Percentiles rank a stretch among this genome's conserved stretches.
These are phyloP conservation scores for Empis stercorea DNA, from an alignment of 2,888 invertebrate species.

Conservation along the genomic window DNA sequence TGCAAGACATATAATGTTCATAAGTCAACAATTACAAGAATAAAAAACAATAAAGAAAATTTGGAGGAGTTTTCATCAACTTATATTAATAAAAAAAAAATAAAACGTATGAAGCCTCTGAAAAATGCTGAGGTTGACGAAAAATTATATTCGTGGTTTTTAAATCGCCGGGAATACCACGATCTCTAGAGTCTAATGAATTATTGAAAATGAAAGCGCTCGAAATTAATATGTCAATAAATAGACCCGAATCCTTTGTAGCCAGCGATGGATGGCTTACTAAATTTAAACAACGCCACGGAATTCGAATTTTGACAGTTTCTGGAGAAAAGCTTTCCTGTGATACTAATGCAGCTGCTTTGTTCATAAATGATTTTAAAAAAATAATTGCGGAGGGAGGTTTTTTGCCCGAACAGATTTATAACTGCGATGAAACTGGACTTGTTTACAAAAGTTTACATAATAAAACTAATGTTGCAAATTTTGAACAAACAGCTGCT, in stretches of 20 bases:
- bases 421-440: not conserved
- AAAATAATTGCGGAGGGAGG: not conserved
- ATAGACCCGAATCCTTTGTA: not conserved
- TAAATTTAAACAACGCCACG: not conserved
- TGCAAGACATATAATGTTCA: not conserved
- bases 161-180: not conserved
- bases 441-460: not conserved
- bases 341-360: not conserved
- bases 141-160: not conserved
- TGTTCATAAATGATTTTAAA: not conserved
- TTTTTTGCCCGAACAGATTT: not conserved
- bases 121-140: not conserved
- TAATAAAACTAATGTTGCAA: not conserved
- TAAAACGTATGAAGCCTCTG: not conserved
- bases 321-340: not conserved
- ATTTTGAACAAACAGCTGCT: not conserved
- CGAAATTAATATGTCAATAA: not conserved
- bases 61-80: not conserved
- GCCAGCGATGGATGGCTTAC: slow-evolving; percentile 1
- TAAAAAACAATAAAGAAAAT: not conserved
- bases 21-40: not conserved
- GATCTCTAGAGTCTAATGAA: not conserved
- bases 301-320: not conserved
- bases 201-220: not conserved
- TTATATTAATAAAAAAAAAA: not conserved